Base-by-base conservation (phyloP, 2,113 vertebrate genomes). In the Tretioscincus oriximinensis region DNA sequence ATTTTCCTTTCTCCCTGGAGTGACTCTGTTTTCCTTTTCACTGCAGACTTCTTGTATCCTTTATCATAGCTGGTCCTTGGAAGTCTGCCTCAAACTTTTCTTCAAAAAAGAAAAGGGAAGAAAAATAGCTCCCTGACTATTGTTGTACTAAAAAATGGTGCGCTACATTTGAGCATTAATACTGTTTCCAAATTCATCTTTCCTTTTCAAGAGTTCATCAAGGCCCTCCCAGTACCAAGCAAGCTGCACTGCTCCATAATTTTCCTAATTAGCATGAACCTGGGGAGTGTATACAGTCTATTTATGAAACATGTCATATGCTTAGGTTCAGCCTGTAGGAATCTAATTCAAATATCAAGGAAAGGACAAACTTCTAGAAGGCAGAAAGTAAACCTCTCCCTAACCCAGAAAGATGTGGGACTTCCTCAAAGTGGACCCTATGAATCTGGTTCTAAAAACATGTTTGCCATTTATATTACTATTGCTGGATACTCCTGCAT, bases 181-280 rank as follows among this genome's bases (percentile, higher is more conserved):
- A 64, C 7, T 8, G 16, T 14, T 47, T 61, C 60, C 24, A 45
- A 11, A 64, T 24, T 64, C 21, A 6, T 45, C 20, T 64, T 7
- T 28, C 74, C 41, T 76, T 31, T 26, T 76, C 54, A 11, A 26
- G 22, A 35, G 35, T 76, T n/a, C 35, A 24, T 24, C 3, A 51
- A n/a, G 63, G n/a, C 64, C 35, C 76, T 66, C 76, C 76, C 76
- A 29, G n/a, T 4, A 51, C 9, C 51, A 29, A 22, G 28, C 26
- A 29, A 51, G n/a, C 2, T 2, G 64, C 45, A 4, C 7, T 29
- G 45, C 76, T 47, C 22, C 45, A 24, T 67, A 9, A 77, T 77
- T 67, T 31, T 28, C 64, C 21, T 77, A 77, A 77, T 77, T 77
- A 14, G 45, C n/a, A 54, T 67, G 63, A 61, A n/a, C 21, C 63